phyloP scores from a whole-genome alignment of 2,113 vertebrate species.

The Monarcha castaneiventris region DNA sequence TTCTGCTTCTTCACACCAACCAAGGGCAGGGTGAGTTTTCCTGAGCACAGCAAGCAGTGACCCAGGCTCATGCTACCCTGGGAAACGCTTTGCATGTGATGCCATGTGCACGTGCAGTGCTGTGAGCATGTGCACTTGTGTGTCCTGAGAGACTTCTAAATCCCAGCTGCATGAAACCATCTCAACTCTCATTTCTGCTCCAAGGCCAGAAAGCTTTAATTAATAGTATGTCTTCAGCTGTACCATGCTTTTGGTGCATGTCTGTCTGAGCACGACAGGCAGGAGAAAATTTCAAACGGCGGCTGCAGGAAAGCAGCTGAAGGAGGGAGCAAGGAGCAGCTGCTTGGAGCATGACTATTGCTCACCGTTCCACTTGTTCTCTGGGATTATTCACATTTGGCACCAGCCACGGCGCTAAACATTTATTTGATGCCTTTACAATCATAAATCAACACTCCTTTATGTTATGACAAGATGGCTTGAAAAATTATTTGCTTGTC shows the following conservation, averaged over 20 bases:
- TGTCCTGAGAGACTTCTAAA: not conserved
- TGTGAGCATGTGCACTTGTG: not conserved
- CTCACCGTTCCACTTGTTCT: conserved; percentile 9
- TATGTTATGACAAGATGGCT: conserved; percentile 12
- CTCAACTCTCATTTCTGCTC: not conserved
- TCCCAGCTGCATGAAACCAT: not conserved
- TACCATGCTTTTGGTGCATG: not conserved
- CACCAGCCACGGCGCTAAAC: not conserved
- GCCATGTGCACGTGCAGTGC: not conserved
- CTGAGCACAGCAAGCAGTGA: not conserved
- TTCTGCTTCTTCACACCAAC: not conserved
- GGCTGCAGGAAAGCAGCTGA: conserved; percentile 25
- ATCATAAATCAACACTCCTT: conserved; percentile 10
- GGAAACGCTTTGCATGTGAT: not conserved
- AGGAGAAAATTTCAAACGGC: not conserved
- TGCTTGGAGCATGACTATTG: not conserved
- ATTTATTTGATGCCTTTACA: conserved; percentile 32
- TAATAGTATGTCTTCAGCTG: not conserved
- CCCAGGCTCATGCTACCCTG: not conserved
- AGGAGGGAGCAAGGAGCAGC: not conserved
- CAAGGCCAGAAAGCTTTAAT: not conserved
- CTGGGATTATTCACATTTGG: not conserved
- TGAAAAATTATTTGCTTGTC: not conserved
- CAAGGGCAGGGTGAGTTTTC: not conserved
- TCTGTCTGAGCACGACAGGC: not conserved